phyloP scores from a whole-genome alignment of 2,888 invertebrate species.

The Eupithecia pulchellata region DNA sequence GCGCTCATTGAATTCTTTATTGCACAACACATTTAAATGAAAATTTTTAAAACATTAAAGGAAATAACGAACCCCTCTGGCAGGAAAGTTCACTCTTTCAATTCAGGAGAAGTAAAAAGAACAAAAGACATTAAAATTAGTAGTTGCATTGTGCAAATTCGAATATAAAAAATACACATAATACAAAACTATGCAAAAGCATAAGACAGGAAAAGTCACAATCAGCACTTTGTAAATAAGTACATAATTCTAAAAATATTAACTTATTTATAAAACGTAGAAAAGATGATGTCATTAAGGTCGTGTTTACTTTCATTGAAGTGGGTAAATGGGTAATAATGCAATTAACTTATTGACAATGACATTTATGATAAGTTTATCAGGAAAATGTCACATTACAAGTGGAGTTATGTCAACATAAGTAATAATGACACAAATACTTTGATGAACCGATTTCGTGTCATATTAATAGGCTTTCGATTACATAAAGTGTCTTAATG shows the following conservation, averaged over 20 bases:
- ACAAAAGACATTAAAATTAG: no score
- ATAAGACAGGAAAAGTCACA: no score
- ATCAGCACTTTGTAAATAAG: no score
- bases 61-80: no score
- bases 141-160: no score
- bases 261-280: not conserved
- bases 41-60: no score
- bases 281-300: conserved; percentile 13
- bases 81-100: not conserved
- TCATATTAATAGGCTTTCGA: not conserved
- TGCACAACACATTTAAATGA: no score
- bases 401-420: conserved; percentile 22
- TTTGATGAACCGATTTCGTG: conserved; percentile 16
- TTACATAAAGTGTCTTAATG: not conserved
- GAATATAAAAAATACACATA: no score
- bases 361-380: conserved; percentile 30
- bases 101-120: not conserved
- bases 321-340: conserved; percentile 25
- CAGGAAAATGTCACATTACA: conserved; percentile 21
- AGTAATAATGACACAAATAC: conserved; percentile 5
- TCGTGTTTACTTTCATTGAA: conserved; percentile 20
- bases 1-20: no score
- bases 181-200: no score
- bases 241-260: not conserved
- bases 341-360: conserved; percentile 28